These are phyloP conservation scores for Porites cylindrica DNA, from an alignment of 92 coral and sea anemone genomes.

Conservation along the genomic window DNA sequence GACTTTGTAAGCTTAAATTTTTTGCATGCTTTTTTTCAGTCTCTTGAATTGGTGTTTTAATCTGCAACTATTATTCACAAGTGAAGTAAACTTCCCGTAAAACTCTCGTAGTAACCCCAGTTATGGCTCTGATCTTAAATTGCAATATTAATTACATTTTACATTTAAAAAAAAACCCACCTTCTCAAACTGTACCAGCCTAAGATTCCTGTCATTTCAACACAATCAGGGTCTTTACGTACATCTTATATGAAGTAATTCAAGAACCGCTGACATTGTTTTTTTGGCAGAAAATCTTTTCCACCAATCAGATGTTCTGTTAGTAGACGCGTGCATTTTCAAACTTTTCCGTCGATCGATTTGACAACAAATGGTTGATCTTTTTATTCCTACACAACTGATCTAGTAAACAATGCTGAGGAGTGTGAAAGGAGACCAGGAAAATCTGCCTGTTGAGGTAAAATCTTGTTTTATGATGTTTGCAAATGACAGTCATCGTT, in stretches of 20 bases:
- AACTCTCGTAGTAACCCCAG: no score
- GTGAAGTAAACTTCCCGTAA: no score
- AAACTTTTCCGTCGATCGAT: background rate
- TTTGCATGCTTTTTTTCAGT: no score
- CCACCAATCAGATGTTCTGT: conserved; percentile 39
- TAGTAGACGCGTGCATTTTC: conserved; percentile 31
- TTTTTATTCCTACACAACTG: background rate
- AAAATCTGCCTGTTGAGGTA: conserved; percentile 70
- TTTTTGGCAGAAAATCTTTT: background rate
- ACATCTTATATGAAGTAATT: background rate
- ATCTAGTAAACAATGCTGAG: conserved; percentile 4
- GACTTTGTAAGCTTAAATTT: no score
- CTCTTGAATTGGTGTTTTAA: no score
- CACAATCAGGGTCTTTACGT: background rate
- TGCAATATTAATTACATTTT: no score
- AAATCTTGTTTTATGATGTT: background rate
- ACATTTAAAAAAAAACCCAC: no score
- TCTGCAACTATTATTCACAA: no score
- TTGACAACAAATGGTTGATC: background rate
- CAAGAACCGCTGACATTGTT: conserved; percentile 1
- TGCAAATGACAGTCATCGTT: background rate
- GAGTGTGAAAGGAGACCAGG: conserved; percentile 50
- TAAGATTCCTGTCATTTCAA: no score
- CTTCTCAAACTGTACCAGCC: no score
- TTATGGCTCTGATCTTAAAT: no score